These are phyloP conservation scores for Ophion obscuratus DNA, from an alignment of 2,888 invertebrate genomes.

Conservation along the genomic window DNA sequence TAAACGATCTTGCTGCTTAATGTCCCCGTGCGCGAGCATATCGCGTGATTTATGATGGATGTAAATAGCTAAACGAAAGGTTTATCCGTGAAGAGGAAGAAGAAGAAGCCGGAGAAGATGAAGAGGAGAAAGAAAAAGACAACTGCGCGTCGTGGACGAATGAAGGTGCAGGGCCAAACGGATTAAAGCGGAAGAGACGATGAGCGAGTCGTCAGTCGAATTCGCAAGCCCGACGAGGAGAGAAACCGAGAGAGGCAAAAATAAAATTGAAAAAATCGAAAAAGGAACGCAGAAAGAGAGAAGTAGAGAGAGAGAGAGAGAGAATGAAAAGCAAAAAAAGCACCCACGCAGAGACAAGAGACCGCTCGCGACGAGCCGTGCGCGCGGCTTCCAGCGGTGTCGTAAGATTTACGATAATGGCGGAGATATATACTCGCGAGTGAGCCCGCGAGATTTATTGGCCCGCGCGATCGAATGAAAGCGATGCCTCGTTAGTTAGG, in stretches of 20 bases:
- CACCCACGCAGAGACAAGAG: constrained; percentile 58
- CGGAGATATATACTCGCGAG: constrained; percentile 77
- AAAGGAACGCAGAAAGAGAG: constrained; percentile 25
- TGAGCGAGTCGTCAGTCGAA: constrained; percentile 35
- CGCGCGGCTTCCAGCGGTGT: constrained; percentile 74
- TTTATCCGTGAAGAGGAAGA: constrained; percentile 73
- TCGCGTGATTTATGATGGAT: constrained; percentile 75
- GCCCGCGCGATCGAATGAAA: constrained; percentile 76
- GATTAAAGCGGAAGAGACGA: constrained; percentile 34
- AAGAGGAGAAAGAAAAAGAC: constrained; percentile 50
- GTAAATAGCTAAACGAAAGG: constrained; percentile 79
- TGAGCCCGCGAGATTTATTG: constrained; percentile 79
- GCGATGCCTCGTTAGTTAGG: constrained; percentile 82
- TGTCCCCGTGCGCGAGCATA: constrained; percentile 70
- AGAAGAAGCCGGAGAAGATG: constrained; percentile 34
- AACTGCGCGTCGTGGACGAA: not conserved
- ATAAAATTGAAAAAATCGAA: constrained; percentile 21
- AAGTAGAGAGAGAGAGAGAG: constrained; percentile 35
- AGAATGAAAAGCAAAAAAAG: constrained; percentile 38
- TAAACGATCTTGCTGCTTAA: constrained; percentile 68
- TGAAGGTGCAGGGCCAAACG: too few species aligned
- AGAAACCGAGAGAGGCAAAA: not conserved
- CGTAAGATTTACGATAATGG: constrained; percentile 82
- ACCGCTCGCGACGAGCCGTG: constrained; percentile 54
- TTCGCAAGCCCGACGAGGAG: constrained; percentile 14